Conservation (phyloP, 1,140 invertebrate genomes). For the Acromyrmex echinatior region DNA sequence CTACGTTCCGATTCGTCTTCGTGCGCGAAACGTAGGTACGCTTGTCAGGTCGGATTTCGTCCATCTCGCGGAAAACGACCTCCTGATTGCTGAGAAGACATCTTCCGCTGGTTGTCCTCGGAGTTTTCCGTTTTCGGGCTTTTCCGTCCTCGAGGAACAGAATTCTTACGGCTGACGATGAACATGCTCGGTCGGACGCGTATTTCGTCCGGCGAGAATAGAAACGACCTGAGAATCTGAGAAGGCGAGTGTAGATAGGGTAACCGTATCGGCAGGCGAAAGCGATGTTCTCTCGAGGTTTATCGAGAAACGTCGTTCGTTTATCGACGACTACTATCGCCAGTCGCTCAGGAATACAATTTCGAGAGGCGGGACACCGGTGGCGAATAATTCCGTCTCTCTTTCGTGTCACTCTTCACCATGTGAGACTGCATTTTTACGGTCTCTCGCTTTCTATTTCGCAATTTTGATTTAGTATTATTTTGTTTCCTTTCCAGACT, state of each 20-base stretch:
- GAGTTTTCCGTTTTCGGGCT: conserved; percentile 35
- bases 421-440: conserved; percentile 47
- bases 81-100: conserved; percentile 75
- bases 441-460: conserved; percentile 7
- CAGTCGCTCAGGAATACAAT: conserved; percentile 63
- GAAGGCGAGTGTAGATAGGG: conserved; percentile 68
- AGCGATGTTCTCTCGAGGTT: conserved; percentile 73
- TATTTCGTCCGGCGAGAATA: conserved; percentile 29
- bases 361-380: conserved; percentile 49
- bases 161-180: conserved; percentile 54
- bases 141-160: conserved; percentile 39
- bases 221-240: conserved; percentile 36
- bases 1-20: conserved; percentile 38
- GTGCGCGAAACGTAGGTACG: conserved; percentile 62
- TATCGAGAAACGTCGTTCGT: conserved; percentile 60
- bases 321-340: conserved; percentile 48
- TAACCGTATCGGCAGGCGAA: conserved; percentile 76
- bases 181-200: conserved; percentile 54
- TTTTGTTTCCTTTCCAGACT: background rate
- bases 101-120: conserved; percentile 64
- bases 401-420: conserved; percentile 23
- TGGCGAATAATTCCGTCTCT: conserved; percentile 50
- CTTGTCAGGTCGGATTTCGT: conserved; percentile 74
- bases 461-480: conserved; percentile 47
- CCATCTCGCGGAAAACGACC: conserved; percentile 75